Evolutionary conservation across 2,888 invertebrate genomes (phyloP).

Genomic region (Polydrusus tereticollis): DNA sequence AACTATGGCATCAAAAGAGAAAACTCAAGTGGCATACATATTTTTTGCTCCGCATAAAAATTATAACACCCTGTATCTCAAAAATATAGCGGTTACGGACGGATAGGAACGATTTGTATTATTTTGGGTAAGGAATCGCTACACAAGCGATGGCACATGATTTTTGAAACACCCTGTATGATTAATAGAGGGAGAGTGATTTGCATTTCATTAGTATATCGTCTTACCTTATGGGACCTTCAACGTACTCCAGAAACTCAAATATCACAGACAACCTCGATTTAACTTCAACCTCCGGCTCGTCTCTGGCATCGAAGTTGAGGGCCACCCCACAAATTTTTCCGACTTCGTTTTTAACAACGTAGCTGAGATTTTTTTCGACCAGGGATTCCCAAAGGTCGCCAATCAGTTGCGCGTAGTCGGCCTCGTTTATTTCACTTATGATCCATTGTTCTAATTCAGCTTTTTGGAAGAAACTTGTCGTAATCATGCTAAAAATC

Average conservation of each 20-base stretch:
- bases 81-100: no score
- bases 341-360: slow-evolving; percentile 71
- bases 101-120: no score
- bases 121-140: no score
- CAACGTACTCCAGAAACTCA: slow-evolving; percentile 82
- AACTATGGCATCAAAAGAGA: no score
- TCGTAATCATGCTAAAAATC: slow-evolving; percentile 80
- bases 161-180: no score
- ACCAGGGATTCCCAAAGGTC: slow-evolving; percentile 80
- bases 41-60: no score
- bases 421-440: slow-evolving; percentile 75
- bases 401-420: slow-evolving; percentile 78
- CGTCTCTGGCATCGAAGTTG: slow-evolving; percentile 86
- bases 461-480: slow-evolving; percentile 88
- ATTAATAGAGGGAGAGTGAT: no score
- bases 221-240: slow-evolving; percentile 77
- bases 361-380: slow-evolving; percentile 80
- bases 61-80: no score
- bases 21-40: no score
- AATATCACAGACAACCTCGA: slow-evolving; percentile 81
- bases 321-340: slow-evolving; percentile 78
- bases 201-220: not conserved
- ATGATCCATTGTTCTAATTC: slow-evolving; percentile 86
- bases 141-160: no score
- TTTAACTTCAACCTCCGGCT: slow-evolving; percentile 79